phyloP scores from a whole-genome alignment of 2,888 invertebrate genomes.

The Cataglyphis cursor region DNA sequence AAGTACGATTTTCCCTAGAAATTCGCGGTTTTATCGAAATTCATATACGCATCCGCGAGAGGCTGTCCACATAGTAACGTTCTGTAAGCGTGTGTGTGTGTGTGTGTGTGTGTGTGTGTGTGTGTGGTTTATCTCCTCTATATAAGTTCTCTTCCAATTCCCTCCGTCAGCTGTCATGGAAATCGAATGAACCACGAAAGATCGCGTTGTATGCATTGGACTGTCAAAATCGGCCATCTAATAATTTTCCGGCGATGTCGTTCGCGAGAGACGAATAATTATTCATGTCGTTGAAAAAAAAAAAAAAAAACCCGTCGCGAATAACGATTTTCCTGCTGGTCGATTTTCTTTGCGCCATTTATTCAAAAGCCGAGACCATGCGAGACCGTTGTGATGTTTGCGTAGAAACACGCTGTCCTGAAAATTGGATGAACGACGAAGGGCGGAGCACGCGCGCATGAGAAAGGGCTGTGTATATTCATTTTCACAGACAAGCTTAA shows the following conservation, averaged over 20 bases:
- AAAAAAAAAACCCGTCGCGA: not conserved
- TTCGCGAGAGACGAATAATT: constrained; percentile 24
- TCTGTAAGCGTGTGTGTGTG: not conserved
- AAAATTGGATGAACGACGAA: constrained; percentile 39
- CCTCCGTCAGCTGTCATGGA: constrained; percentile 54
- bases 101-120: not conserved
- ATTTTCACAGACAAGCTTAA: constrained; percentile 17
- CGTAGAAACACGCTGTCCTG: constrained; percentile 27
- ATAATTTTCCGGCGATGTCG: constrained; percentile 30
- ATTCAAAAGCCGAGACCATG: not conserved
- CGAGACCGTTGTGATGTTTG: not conserved
- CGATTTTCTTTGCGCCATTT: constrained; percentile 29
- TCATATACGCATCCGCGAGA: constrained; percentile 63
- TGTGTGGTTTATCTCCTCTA: not conserved
- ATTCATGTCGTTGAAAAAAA: constrained; percentile 6
- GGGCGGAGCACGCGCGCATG: not conserved
- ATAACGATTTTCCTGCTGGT: not conserved
- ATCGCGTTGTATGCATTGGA: constrained; percentile 53
- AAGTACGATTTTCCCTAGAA: constrained; percentile 71
- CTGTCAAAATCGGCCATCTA: constrained; percentile 47
- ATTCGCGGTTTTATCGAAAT: constrained; percentile 78
- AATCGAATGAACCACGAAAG: constrained; percentile 71
- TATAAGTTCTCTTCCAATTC: not conserved
- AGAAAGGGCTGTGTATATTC: constrained; percentile 7
- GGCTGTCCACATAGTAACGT: constrained; percentile 11